Percentiles rank a stretch among this genome's conserved stretches.
phyloP scores from a whole-genome alignment of 2,888 invertebrate species.

The Archips xylosteana region DNA sequence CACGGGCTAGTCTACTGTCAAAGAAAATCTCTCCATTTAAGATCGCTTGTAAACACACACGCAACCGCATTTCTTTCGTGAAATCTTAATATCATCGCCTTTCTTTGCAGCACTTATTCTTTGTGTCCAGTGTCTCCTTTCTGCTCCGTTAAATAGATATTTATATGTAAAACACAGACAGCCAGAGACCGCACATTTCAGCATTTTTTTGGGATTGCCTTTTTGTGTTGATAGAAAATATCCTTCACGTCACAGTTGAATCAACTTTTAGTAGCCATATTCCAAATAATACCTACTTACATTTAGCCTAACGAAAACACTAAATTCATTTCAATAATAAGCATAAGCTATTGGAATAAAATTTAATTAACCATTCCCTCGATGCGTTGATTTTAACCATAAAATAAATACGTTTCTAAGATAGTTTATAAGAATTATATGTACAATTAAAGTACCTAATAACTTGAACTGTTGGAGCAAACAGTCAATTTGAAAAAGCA shows the following conservation, averaged over 20 bases:
- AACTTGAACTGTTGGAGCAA: not conserved
- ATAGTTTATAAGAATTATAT: not conserved
- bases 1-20: not conserved
- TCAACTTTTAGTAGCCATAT: not conserved
- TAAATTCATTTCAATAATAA: no score
- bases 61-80: slow-evolving; percentile 8
- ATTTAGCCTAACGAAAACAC: not conserved
- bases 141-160: slow-evolving; percentile 12
- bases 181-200: no score
- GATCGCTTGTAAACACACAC: not conserved
- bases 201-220: no score
- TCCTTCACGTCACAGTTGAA: not conserved
- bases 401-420: no score
- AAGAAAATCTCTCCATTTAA: not conserved
- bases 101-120: not conserved
- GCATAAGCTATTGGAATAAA: no score
- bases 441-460: not conserved
- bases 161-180: not conserved
- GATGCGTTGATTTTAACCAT: no score
- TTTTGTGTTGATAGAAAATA: not conserved
- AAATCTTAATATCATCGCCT: not conserved
- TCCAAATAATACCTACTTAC: not conserved
- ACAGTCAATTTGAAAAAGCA: slow-evolving; percentile 55
- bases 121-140: not conserved
- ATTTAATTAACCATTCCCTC: no score